phyloP scores from a whole-genome alignment of 2,888 invertebrate species.

The Meghimatium bilineatum region DNA sequence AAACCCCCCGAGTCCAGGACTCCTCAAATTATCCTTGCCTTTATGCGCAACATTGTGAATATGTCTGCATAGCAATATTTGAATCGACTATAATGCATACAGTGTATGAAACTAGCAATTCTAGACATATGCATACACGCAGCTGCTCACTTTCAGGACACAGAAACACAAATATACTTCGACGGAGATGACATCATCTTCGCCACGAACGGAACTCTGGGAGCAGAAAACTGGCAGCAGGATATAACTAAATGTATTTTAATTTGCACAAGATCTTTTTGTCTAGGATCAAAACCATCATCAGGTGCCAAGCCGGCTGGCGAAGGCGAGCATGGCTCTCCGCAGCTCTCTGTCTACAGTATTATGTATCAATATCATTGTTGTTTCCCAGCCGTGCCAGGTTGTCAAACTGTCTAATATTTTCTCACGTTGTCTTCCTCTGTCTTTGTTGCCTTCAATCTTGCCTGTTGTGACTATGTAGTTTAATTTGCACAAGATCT shows the following conservation, averaged over 20 bases:
- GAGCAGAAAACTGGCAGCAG: constrained; percentile 33
- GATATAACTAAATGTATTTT: constrained; percentile 3
- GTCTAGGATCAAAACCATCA: too few species aligned
- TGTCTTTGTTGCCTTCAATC: too few species aligned
- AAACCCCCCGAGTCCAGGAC: constrained; percentile 44
- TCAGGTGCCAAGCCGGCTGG: too few species aligned
- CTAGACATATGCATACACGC: not conserved
- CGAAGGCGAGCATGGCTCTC: too few species aligned
- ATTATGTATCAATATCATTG: too few species aligned
- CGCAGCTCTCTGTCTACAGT: too few species aligned
- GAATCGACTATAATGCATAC: not conserved
- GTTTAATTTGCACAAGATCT: too few species aligned
- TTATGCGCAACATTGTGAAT: not conserved
- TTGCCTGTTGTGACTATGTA: too few species aligned
- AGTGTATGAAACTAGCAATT: not conserved
- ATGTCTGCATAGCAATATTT: not conserved
- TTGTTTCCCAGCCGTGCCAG: too few species aligned
- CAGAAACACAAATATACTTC: constrained; percentile 39
- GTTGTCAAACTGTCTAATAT: too few species aligned
- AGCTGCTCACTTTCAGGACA: not conserved
- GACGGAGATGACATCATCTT: constrained; percentile 61
- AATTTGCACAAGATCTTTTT: not conserved
- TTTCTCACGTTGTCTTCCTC: too few species aligned
- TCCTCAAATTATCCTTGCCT: not conserved
- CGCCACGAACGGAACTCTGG: constrained; percentile 51